Evolutionary conservation across 2,888 invertebrate species (phyloP), one percentile per base, ranked within the genome.

Genomic region (Tetragnatha montana): DNA sequence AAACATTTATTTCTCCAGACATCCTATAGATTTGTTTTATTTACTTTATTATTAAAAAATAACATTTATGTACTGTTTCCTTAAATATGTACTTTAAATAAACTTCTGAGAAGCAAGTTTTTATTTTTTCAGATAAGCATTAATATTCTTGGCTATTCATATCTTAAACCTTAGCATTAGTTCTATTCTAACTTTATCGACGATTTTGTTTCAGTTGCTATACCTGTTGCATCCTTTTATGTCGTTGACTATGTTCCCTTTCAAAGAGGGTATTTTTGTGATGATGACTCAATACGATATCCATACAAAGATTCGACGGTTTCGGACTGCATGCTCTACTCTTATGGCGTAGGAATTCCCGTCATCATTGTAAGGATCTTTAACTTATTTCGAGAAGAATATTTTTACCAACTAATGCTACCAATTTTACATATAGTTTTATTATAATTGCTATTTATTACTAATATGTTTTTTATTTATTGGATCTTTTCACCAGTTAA

Each of bases 251-350:
- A 96, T 22, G 94, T 95, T 80, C 96, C 97, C 0, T 97, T 95
- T 93, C 95, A 96, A 92, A 93, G 99, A 91, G 99, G 99, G 70
- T 98, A 98, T 95, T 98, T 97, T 94, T 99, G 99, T 94, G 96
- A 98, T 93, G 99, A 99, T 94, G 97, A 98, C 93, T 96, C 97
- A 84, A 95, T 99, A 78, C 95, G 95, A 93, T 97, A 98, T 93
- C 98, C 98, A 4, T 97, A 95, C 94, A 95, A 96, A 92, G 95
- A 95, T 0, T 97, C 97, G 8, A 97, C 97, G 0, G 96, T 98
- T 91, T 96, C 96, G 91, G 97, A 95, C 93, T 93, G 95, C 92
- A 95, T 96, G 95, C 95, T 97, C 71, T 97, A 97, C 93, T 94
- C 96, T 92, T 95, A 96, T 91, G 97, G 97, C 75, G 93, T 82